These are phyloP conservation scores for Hydrolagus affinis DNA, from an alignment of 2,113 vertebrate genomes.

Conservation along the genomic window DNA sequence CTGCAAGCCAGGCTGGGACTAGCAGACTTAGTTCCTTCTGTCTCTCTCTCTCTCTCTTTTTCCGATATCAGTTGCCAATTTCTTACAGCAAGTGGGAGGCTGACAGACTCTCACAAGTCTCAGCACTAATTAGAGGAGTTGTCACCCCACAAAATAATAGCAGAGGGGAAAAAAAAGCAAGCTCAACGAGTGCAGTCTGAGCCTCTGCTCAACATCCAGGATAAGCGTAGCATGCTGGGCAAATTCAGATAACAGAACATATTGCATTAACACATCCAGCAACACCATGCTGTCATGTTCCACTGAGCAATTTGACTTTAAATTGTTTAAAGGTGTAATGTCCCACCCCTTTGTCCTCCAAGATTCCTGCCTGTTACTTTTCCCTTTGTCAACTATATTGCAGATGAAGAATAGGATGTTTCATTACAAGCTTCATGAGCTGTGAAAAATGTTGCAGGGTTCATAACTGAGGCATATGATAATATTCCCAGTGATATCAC, in stretches of 20 bases:
- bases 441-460: no score
- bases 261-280: constrained; percentile 28
- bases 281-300: background rate
- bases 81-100: constrained; percentile 6
- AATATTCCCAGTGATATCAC: no score
- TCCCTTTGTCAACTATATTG: background rate
- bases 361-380: background rate
- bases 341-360: background rate
- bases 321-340: background rate
- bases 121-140: constrained; percentile 43
- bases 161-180: constrained; percentile 28
- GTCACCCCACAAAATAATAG: constrained; percentile 35
- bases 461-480: no score
- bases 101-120: constrained; percentile 35
- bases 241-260: constrained; percentile 26
- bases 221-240: constrained; percentile 5
- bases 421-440: no score
- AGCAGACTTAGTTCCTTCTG: constrained; percentile 18
- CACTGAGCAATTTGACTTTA: background rate
- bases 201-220: constrained; percentile 9
- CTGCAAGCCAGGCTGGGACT: background rate
- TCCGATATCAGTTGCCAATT: constrained; percentile 34
- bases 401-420: no score
- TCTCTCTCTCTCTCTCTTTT: background rate
- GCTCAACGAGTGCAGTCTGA: background rate